Evolutionary conservation across 2,797 vertebrate species (phyloP), one percentile per base, ranked within the genome.

Genomic region (Lepus oiostolus): DNA sequence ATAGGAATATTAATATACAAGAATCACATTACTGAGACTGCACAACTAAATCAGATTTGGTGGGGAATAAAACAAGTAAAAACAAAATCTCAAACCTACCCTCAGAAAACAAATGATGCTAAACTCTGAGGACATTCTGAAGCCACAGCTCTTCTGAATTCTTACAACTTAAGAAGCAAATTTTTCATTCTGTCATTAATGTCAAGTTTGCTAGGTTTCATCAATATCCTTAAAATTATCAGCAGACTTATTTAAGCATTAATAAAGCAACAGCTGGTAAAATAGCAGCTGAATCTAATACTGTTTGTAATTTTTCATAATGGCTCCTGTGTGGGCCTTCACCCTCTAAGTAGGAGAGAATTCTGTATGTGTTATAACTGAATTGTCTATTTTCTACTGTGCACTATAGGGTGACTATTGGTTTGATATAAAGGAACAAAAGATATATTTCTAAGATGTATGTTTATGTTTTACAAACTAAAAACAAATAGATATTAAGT

Each of bases 171-270:
- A 5, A 83, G 47, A 96, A 92, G 12, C 67, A 72, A 8, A 72
- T 92, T 85, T 92, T 54, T 90, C 5, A 62, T 67, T 85, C 7
- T 90, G 8, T 47, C 81, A n/a, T 58, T 93, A 6, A 11, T 93
- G 71, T 35, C 19, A 82, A 67, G 12, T 2, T 81, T 8, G 75
- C 1, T 96, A 79, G 60, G 74, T 81, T 95, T 32, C 84, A 19
- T 74, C 32, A 76, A 1, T 87, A 89, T 71, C 35, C 77, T 84
- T 91, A 63, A 90, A 97, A 96, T 62, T 82, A 60, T 68, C n/a
- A 85, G 74, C 6, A 58, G 60, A 28, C 13, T 70, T 79, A 71
- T 7, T 85, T 92, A 68, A 88, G 42, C 62, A 7, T 79, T 97
- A 86, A 88, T 90, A 87, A 93, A 94, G 3, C 85, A 85, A 35